Percentiles rank a stretch among this genome's conserved stretches.
Evolutionary conservation across 2,888 invertebrate species (phyloP).

Genomic region (Thereva unica): DNA sequence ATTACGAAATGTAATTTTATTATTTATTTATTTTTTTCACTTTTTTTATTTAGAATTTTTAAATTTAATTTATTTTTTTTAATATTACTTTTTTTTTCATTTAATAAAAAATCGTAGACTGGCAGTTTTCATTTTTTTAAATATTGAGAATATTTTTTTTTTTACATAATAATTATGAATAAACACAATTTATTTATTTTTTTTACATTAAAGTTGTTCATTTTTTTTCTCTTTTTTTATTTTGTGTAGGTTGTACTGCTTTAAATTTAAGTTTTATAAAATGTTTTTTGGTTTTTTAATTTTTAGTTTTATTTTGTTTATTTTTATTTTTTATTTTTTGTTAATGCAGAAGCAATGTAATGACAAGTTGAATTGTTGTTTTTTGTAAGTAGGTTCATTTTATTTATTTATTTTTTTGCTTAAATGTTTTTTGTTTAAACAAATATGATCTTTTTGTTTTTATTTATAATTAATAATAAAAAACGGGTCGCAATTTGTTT

Average conservation of each 20-base stretch:
- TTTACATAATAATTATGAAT: constrained; percentile 18
- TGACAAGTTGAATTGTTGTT: constrained; percentile 20
- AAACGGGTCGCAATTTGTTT: too few species aligned
- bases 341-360: constrained; percentile 19
- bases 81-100: constrained; percentile 28
- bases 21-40: constrained; percentile 19
- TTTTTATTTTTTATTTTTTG: constrained; percentile 19
- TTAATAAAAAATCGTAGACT: constrained; percentile 45
- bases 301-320: constrained; percentile 21
- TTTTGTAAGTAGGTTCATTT: too few species aligned
- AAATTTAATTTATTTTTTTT: constrained; percentile 25
- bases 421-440: too few species aligned
- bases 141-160: constrained; percentile 33
- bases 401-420: too few species aligned
- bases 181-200: constrained; percentile 29
- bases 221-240: neutral
- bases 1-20: constrained; percentile 36
- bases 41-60: constrained; percentile 30
- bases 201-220: neutral
- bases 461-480: too few species aligned
- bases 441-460: too few species aligned
- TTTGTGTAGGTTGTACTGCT: neutral
- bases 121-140: constrained; percentile 43
- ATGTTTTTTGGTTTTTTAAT: neutral
- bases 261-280: too few species aligned